These are phyloP conservation scores for Melikaiella ostensackeni DNA, from an alignment of 2,888 invertebrate genomes.

Conservation along the genomic window DNA sequence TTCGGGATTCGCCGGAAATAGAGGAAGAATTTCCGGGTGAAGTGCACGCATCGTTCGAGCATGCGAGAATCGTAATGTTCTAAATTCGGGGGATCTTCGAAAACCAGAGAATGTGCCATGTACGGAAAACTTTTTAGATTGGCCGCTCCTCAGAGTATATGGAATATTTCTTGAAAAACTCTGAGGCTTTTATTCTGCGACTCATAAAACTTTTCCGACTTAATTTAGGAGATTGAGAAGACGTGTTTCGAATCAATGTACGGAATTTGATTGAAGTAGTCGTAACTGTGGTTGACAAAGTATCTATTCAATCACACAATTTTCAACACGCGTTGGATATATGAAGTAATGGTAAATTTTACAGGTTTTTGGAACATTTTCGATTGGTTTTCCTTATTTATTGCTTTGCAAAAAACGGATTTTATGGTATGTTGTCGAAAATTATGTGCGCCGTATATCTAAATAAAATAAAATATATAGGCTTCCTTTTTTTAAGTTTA, in stretches of 20 bases:
- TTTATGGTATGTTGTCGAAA: too few relatives aligned
- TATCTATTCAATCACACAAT: neutral
- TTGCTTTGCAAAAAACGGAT: too few relatives aligned
- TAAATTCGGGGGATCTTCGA: neutral
- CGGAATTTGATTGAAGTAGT: neutral
- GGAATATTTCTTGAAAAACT: neutral
- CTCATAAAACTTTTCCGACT: neutral
- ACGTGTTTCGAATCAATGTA: neutral
- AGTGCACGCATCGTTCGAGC: neutral
- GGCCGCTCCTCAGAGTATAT: neutral
- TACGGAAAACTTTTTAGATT: neutral
- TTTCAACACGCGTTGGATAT: neutral
- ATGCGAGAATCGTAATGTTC: constrained; percentile 8
- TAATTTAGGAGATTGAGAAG: neutral
- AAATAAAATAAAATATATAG: too few relatives aligned
- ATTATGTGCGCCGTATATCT: too few relatives aligned
- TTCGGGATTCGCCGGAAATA: constrained; percentile 43
- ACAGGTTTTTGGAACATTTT: too few relatives aligned
- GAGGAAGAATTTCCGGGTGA: constrained; percentile 18
- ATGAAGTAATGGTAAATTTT: neutral
- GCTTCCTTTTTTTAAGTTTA: too few relatives aligned
- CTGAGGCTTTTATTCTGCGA: neutral
- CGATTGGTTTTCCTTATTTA: too few relatives aligned
- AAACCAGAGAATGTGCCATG: neutral
- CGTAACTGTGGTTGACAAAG: neutral